A percentile compares a stretch with the other conserved stretches of the same genome.
Conservation (phyloP, 2,888 invertebrate species). For the Plebejus anna region DNA sequence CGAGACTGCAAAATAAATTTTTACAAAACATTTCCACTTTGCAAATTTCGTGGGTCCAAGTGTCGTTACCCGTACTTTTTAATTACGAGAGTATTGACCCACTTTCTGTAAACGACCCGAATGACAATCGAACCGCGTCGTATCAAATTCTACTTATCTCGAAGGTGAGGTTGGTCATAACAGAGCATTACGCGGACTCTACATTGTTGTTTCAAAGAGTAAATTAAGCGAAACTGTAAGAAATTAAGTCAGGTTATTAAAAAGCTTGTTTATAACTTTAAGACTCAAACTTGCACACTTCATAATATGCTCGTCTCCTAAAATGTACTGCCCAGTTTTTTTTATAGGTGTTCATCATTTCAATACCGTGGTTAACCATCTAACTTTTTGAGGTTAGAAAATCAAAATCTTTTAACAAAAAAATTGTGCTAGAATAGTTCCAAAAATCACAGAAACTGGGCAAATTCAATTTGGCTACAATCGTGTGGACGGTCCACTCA, state of each 20-base stretch:
- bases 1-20: not conserved
- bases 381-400: no score
- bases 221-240: not conserved
- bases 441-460: no score
- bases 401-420: no score
- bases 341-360: no score
- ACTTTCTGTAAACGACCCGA: slow-evolving; percentile 34
- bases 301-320: no score
- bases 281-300: not conserved
- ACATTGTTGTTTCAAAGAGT: not conserved
- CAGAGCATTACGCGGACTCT: not conserved
- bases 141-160: slow-evolving; percentile 37
- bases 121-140: slow-evolving; percentile 39
- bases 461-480: no score
- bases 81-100: slow-evolving; percentile 30
- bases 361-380: no score
- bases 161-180: slow-evolving; percentile 30
- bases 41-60: slow-evolving; percentile 7
- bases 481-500: no score
- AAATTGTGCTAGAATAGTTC: no score
- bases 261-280: not conserved
- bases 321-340: no score
- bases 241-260: not conserved
- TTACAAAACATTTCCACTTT: not conserved
- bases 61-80: slow-evolving; percentile 18